These are phyloP conservation scores for Corythornis leucogaster DNA, from an alignment of 2,797 vertebrate genomes.

Conservation along the genomic window DNA sequence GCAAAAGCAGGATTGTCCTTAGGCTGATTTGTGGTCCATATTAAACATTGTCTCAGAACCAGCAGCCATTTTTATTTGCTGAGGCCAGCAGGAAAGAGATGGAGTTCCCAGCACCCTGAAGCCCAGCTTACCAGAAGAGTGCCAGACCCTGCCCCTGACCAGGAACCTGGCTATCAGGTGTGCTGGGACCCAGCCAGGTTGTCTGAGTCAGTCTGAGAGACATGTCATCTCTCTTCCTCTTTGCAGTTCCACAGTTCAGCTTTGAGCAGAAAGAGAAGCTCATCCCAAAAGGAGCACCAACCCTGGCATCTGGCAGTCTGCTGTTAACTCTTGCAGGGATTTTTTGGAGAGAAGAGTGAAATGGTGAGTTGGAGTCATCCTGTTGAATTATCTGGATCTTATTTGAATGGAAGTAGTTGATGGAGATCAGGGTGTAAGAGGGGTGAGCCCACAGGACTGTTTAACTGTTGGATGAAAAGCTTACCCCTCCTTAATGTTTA, in stretches of 20 bases:
- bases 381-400: accelerated
- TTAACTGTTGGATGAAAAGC: not conserved
- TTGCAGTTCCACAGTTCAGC: not conserved
- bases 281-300: not conserved
- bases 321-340: not conserved
- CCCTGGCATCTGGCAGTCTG: not conserved
- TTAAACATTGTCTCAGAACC: accelerated
- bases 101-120: not conserved
- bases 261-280: not conserved
- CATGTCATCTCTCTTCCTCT: not conserved
- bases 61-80: not conserved
- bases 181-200: not conserved
- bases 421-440: not conserved
- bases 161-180: not conserved
- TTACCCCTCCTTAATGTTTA: not conserved
- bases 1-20: not conserved
- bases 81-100: not conserved
- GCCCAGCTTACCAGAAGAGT: not conserved
- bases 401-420: not conserved
- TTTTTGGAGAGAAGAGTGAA: not conserved
- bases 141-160: not conserved
- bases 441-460: not conserved
- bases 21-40: not conserved
- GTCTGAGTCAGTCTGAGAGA: not conserved
- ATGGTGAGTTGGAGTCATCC: not conserved